A percentile compares a stretch with the other conserved stretches of the same genome.
Conservation (phyloP, 1,140 invertebrate species). For the Trachymyrmex septentrionalis region DNA sequence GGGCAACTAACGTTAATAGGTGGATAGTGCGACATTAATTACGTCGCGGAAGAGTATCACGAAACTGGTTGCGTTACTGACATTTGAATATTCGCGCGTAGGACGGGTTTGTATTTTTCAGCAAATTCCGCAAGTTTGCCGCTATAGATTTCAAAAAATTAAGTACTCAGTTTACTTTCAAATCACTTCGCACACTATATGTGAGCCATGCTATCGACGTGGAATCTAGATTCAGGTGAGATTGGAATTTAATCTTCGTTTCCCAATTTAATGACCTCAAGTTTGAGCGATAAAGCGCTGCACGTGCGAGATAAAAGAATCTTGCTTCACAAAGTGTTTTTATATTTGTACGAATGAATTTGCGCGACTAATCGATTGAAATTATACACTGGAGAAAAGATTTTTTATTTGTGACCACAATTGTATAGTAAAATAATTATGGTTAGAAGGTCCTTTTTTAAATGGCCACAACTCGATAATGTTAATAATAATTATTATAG, state of each 20-base stretch:
- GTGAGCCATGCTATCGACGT: background rate
- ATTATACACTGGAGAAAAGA: background rate
- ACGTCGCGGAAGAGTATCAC: constrained; percentile 29
- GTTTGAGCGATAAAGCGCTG: background rate
- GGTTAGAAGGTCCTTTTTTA: too few species aligned
- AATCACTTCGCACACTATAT: background rate
- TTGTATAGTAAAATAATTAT: too few species aligned
- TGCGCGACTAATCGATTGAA: background rate
- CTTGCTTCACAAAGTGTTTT: background rate
- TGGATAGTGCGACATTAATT: constrained; percentile 23
- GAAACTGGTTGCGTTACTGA: constrained; percentile 38
- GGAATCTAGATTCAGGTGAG: background rate
- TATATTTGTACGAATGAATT: background rate
- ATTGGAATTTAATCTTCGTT: background rate
- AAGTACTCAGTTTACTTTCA: background rate
- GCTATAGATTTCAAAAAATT: background rate
- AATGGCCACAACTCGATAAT: too few species aligned
- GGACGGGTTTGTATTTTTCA: constrained; percentile 33
- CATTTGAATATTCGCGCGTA: constrained; percentile 31
- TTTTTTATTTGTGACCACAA: too few species aligned
- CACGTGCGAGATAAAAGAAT: background rate
- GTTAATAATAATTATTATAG: too few species aligned
- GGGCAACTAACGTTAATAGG: constrained; percentile 57
- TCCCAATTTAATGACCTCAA: background rate
- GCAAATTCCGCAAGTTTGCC: background rate